phyloP scores from a whole-genome alignment of 2,888 invertebrate species.

The Subacronicta megacephala region DNA sequence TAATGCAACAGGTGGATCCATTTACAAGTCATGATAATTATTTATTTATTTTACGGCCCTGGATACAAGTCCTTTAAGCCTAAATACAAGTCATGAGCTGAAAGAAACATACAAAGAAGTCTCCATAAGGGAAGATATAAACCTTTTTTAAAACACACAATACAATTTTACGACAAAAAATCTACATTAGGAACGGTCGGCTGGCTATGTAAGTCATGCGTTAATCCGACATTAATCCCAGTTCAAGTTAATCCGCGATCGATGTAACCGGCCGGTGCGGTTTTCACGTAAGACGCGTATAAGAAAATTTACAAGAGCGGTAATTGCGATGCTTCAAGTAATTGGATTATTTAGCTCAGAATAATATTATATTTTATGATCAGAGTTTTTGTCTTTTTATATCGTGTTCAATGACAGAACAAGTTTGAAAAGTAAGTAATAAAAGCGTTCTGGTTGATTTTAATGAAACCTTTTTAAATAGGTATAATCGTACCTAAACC shows the following conservation, averaged over 20 bases:
- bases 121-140: conserved; percentile 14
- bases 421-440: not conserved
- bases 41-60: too few relatives aligned
- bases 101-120: conserved; percentile 1
- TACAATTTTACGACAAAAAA: not conserved
- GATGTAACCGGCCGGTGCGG: conserved; percentile 21
- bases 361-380: not conserved
- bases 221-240: conserved; percentile 30
- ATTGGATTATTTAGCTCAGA: conserved; percentile 27
- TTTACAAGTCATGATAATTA: too few relatives aligned
- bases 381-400: not conserved
- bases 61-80: too few relatives aligned
- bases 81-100: too few relatives aligned
- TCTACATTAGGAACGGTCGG: not conserved
- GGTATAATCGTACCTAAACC: too few relatives aligned
- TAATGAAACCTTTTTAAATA: too few relatives aligned
- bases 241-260: conserved; percentile 34
- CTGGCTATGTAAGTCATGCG: conserved; percentile 5
- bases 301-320: conserved; percentile 22
- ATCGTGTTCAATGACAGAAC: not conserved
- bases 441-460: too few relatives aligned
- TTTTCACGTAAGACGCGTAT: conserved; percentile 39
- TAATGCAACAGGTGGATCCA: too few relatives aligned
- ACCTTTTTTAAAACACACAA: conserved; percentile 4
- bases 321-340: conserved; percentile 30